Percentiles rank a stretch among this genome's conserved stretches.
Conservation (phyloP, 2,797 vertebrate species). For the Scleropages formosus region DNA sequence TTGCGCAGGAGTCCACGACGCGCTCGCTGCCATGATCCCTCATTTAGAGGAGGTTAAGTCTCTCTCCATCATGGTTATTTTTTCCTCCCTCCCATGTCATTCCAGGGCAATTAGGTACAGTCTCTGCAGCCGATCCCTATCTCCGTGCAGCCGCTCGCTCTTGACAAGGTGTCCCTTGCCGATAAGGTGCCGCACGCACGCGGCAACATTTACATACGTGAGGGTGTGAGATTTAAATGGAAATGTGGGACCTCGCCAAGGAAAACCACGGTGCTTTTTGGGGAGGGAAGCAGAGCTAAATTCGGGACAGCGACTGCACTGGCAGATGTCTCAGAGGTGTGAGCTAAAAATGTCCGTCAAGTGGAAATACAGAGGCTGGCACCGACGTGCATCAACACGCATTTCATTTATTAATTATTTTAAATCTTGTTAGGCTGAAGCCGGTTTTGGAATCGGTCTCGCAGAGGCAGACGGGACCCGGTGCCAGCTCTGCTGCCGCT, state of each 20-base stretch:
- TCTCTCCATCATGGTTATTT: neutral
- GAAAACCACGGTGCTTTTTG: neutral
- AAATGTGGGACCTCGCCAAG: constrained; percentile 25
- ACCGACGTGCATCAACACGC: neutral
- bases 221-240: constrained; percentile 33
- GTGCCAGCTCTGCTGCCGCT: neutral
- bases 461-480: neutral
- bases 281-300: neutral
- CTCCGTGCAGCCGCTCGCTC: constrained; percentile 21
- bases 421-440: constrained; percentile 19
- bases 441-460: constrained; percentile 1
- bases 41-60: constrained; percentile 11
- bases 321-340: neutral
- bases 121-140: constrained; percentile 32
- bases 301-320: neutral
- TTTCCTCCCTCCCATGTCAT: constrained; percentile 9
- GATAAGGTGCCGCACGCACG: constrained; percentile 25
- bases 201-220: constrained; percentile 28
- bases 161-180: constrained; percentile 32
- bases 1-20: neutral
- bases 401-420: neutral
- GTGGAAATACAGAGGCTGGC: constrained; percentile 8
- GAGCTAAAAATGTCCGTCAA: constrained; percentile 16
- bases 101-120: constrained; percentile 32
- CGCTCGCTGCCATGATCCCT: constrained; percentile 10